phyloP scores from a whole-genome alignment of 2,888 invertebrate genomes.

The Caradrina kadenii region DNA sequence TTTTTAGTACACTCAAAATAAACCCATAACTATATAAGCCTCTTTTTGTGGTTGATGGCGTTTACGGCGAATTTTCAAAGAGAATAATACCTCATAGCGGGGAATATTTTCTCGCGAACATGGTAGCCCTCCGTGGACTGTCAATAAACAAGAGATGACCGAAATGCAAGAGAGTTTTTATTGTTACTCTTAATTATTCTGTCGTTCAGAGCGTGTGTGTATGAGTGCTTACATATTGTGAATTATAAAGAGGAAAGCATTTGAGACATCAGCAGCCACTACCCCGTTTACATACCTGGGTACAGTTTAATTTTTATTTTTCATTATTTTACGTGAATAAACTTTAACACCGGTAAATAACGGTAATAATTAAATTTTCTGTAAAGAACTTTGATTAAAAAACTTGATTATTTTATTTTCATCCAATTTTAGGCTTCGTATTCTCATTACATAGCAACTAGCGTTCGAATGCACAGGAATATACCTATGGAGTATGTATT shows the following conservation, averaged over 20 bases:
- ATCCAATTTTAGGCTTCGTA: not conserved
- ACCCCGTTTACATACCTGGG: constrained; percentile 4
- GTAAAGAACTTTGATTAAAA: not conserved
- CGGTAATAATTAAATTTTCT: not conserved
- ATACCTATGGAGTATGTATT: not conserved
- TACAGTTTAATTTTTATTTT: constrained; percentile 2
- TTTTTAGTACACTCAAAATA: no score
- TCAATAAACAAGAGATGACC: constrained; percentile 33
- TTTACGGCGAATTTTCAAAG: no score
- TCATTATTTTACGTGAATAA: not conserved
- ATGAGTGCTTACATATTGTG: constrained; percentile 4
- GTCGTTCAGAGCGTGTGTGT: constrained; percentile 2
- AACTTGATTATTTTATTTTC: not conserved
- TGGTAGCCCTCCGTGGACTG: constrained; percentile 34
- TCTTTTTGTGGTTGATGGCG: no score
- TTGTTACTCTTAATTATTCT: not conserved
- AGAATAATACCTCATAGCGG: no score
- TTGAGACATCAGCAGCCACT: constrained; percentile 2
- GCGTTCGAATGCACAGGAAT: not conserved
- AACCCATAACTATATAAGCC: no score
- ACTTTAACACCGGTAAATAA: not conserved
- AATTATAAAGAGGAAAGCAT: not conserved
- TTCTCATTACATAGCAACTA: no score
- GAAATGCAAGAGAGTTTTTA: not conserved
- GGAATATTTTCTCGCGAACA: not conserved